A percentile compares a stretch with the other conserved stretches of the same genome.
Conservation (phyloP, 2,113 vertebrate genomes). For the Urocynchramus pylzowi region DNA sequence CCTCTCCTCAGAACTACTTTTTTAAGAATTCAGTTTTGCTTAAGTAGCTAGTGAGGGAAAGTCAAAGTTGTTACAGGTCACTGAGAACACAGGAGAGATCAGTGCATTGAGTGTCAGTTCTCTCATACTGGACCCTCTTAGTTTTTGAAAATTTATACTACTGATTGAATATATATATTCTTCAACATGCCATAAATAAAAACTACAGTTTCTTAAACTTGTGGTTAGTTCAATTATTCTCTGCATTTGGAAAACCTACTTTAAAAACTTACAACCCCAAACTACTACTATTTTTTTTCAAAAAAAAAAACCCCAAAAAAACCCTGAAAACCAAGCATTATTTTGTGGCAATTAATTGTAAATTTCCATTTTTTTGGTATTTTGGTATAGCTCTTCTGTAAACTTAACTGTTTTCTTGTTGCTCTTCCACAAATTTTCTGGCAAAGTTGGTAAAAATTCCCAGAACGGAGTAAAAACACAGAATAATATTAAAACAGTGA, state of each 20-base stretch:
- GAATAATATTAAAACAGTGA: neutral
- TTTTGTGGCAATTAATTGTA: neutral
- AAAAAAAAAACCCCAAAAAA: neutral
- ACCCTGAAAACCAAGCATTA: rapidly evolving
- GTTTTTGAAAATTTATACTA: neutral
- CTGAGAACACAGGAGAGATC: neutral
- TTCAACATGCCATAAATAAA: neutral
- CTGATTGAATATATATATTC: neutral
- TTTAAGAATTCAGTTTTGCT: neutral
- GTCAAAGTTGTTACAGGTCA: neutral
- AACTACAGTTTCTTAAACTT: neutral
- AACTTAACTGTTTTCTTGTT: neutral
- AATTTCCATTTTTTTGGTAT: neutral
- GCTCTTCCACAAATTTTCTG: neutral
- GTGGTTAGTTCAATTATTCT: neutral
- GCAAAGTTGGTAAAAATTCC: neutral
- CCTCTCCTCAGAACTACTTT: neutral
- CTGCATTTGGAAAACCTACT: neutral
- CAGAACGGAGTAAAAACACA: neutral
- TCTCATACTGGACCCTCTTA: neutral
- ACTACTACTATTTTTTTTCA: rapidly evolving
- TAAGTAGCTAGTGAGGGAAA: neutral
- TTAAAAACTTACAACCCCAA: neutral
- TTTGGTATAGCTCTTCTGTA: neutral
- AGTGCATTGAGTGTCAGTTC: neutral